phyloP scores from a whole-genome alignment of 2,113 vertebrate species.

The Notothenia rossii region DNA sequence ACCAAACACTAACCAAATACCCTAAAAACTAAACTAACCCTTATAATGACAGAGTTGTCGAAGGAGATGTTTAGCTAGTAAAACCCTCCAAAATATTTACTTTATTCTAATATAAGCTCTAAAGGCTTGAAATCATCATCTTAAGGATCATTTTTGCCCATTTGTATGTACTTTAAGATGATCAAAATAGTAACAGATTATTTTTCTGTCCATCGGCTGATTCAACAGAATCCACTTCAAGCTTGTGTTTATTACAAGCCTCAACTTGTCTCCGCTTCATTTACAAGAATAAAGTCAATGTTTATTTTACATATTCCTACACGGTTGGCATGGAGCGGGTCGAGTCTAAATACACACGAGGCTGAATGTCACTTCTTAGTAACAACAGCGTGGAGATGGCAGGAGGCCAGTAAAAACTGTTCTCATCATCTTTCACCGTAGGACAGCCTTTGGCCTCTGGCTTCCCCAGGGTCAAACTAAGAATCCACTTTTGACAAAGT shows the following conservation, averaged over 20 bases:
- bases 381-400: constrained; percentile 22
- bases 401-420: constrained; percentile 42
- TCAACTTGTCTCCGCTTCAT: not conserved
- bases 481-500: constrained; percentile 3
- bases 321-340: not conserved
- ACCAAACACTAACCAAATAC: too few relatives aligned
- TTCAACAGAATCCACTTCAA: not conserved
- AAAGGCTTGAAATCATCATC: too few relatives aligned
- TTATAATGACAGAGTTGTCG: too few relatives aligned
- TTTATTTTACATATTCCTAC: constrained; percentile 38
- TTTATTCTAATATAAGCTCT: too few relatives aligned
- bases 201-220: too few relatives aligned
- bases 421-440: constrained; percentile 35
- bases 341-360: constrained; percentile 21
- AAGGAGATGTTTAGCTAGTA: too few relatives aligned
- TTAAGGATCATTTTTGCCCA: too few relatives aligned
- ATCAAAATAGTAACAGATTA: too few relatives aligned
- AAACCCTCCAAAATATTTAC: too few relatives aligned
- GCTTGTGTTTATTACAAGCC: not conserved
- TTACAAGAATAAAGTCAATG: not conserved
- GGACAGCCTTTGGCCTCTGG: constrained; percentile 23
- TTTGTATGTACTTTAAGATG: too few relatives aligned
- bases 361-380: constrained; percentile 6
- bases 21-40: too few relatives aligned
- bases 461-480: constrained; percentile 27